Base-by-base conservation (phyloP, 2,113 vertebrate genomes). In the Riparia riparia region DNA sequence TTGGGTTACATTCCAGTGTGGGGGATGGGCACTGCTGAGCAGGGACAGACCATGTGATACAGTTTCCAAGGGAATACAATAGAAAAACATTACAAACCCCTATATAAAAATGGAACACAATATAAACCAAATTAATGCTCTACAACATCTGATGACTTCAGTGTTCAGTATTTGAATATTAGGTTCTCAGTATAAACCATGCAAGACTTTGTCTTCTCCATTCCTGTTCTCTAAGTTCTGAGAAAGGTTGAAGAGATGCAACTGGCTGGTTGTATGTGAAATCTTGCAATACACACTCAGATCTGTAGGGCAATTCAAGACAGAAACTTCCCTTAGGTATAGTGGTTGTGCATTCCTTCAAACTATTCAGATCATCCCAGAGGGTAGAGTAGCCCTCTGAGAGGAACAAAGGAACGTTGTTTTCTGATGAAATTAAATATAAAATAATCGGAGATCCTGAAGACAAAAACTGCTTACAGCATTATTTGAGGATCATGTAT, bases 291-390 rank as follows among this genome's bases (percentile, higher is more conserved):
- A 28, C 21, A 69, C 8, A 14, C 15, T 49, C 3, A 22, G 22
- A 69, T 61, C 82, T 77, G 5, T 32, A 65, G 18, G 28, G 11
- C 42, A 78, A 50, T 50, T 34, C 0, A 2, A 84, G n/a, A 84
- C 39, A 58, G 47, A 31, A 7, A 20, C 54, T 78, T 66, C 56
- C 56, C 44, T 64, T 24, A 72, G 6, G 39, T 41, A 2, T 34
- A 56, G 51, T 44, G 54, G 34, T 73, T 88, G 47, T 90, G 34
- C 44, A 51, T 82, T 94, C 37, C 37, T 95, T 89, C 69, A 79
- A 60, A 71, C 31, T 34, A 64, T 56, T 65, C 41, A n/a, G 44
- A 74, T 50, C 14, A 80, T 68, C 49, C 64, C 44, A 68, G 72
- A 83, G 68, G 32, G 47, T 2, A 93, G 9, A 71, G 31, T 5